Evolutionary conservation across 2,888 invertebrate genomes (phyloP), one percentile per base, ranked within the genome.

Genomic region (Acleris holmiana): DNA sequence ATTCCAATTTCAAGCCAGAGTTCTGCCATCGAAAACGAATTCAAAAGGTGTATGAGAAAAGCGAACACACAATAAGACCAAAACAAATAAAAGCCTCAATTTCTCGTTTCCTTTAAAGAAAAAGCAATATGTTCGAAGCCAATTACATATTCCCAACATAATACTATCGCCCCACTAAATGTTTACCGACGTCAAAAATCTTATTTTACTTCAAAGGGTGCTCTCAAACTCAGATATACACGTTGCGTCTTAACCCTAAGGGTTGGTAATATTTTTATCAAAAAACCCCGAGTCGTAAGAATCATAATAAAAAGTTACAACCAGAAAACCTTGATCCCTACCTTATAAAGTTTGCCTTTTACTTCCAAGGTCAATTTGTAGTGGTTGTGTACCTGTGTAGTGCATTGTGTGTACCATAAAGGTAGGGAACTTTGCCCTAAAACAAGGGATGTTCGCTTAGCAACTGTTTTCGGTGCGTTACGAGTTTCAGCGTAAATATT

Each of bases 131-230:
- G 49, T 35, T 54, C 21, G 17, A 29, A 65, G 17, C 59, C 59
- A 60, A 60, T 59, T 65, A 65, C 64, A 49, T 49, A 48, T 29
- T 58, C 41, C 44, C 49, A 68, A 71, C 68, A 68, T 68, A 67
- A 69, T 69, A 65, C 56, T 68, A 67, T 67, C 69, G 66, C 66
- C 68, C 67, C 63, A 56, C 66, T 60, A 61, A 65, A 66, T 66
- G 67, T 67, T 68, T 65, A 59, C 59, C 53, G 53, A 29, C 55
- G 55, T 35, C 35, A 62, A 64, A 61, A 65, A 50, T 23, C 55
- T 53, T 64, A 58, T 62, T 35, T 35, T 59, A 64, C 64, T 64
- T 67, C 67, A 67, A 67, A 67, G 61, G 64, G 35, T 35, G 21
- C 58, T 60, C 67, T 46, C 56, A 67, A 67, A 61, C 59, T 60